Evolutionary conservation across 2,113 vertebrate genomes (phyloP).

Genomic region (Bungarus multicinctus): DNA sequence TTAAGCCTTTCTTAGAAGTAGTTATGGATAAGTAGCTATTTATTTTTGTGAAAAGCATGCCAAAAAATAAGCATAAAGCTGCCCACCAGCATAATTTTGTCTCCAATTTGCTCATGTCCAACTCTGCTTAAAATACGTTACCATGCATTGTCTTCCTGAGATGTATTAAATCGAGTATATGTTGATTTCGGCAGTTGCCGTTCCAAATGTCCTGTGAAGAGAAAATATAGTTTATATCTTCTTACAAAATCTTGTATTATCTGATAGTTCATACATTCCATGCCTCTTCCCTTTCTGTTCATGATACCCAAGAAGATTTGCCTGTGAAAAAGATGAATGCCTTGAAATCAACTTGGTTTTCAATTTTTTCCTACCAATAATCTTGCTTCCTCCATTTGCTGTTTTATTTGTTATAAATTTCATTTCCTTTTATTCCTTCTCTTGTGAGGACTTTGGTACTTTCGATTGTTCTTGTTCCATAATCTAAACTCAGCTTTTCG

Average conservation of each 20-base stretch:
- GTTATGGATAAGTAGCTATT: neutral
- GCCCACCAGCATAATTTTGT: slow-evolving; percentile 16
- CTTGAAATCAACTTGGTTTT: slow-evolving; percentile 39
- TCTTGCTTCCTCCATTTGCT: slow-evolving; percentile 7
- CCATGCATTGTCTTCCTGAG: neutral
- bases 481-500: slow-evolving; percentile 4
- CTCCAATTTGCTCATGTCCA: neutral
- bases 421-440: slow-evolving; percentile 6
- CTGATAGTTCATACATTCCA: slow-evolving; percentile 31
- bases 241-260: slow-evolving; percentile 30
- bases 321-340: slow-evolving; percentile 34
- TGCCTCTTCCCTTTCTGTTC: neutral
- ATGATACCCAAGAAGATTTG: slow-evolving; percentile 14
- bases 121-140: slow-evolving; percentile 30
- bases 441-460: neutral
- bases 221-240: neutral
- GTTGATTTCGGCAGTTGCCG: slow-evolving; percentile 16
- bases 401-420: slow-evolving; percentile 4
- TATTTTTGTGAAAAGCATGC: neutral
- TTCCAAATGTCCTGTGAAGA: neutral
- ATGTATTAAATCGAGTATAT: slow-evolving; percentile 19
- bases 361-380: neutral
- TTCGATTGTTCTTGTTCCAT: neutral
- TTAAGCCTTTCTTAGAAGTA: neutral
- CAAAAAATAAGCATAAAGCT: neutral